A percentile compares a stretch with the other conserved stretches of the same genome.
These are phyloP conservation scores for Drosophila mercatorum DNA, from an alignment of 2,888 invertebrate genomes.

Conservation along the genomic window DNA sequence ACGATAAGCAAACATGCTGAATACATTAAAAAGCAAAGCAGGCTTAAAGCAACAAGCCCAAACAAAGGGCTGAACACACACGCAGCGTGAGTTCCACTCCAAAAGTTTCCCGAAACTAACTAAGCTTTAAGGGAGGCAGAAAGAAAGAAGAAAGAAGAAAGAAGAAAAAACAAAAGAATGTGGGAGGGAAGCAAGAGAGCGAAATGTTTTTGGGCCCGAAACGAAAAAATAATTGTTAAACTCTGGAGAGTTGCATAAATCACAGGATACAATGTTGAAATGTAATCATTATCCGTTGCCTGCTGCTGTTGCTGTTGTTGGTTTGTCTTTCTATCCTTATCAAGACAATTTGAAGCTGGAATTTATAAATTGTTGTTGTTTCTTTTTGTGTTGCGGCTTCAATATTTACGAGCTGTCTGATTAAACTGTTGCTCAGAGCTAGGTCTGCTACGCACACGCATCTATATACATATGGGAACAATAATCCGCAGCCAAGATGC, in stretches of 20 bases:
- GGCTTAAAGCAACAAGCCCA: neutral
- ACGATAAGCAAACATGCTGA: conserved; percentile 4
- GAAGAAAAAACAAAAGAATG: neutral
- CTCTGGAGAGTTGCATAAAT: conserved; percentile 13
- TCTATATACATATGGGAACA: conserved; percentile 33
- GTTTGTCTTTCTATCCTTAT: conserved; percentile 26
- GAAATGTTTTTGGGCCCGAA: neutral
- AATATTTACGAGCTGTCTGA: conserved; percentile 59
- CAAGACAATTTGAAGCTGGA: conserved; percentile 29
- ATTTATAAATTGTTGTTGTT: conserved; percentile 44
- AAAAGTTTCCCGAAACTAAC: neutral
- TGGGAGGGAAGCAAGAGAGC: neutral
- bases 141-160: neutral
- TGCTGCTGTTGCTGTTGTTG: neutral
- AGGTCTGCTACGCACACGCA: conserved; percentile 20
- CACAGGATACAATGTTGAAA: conserved; percentile 21
- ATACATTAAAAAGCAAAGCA: neutral
- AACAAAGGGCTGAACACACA: neutral
- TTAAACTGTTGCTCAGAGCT: conserved; percentile 57
- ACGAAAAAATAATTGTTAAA: conserved; percentile 11
- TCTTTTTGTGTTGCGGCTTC: conserved; percentile 36
- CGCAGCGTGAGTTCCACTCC: neutral
- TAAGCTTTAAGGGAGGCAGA: neutral
- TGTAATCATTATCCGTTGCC: conserved; percentile 28
- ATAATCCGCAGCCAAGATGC: conserved; percentile 45